phyloP scores from a whole-genome alignment of 53 echinoderm and acorn worm species.

The Henricia sp. region DNA sequence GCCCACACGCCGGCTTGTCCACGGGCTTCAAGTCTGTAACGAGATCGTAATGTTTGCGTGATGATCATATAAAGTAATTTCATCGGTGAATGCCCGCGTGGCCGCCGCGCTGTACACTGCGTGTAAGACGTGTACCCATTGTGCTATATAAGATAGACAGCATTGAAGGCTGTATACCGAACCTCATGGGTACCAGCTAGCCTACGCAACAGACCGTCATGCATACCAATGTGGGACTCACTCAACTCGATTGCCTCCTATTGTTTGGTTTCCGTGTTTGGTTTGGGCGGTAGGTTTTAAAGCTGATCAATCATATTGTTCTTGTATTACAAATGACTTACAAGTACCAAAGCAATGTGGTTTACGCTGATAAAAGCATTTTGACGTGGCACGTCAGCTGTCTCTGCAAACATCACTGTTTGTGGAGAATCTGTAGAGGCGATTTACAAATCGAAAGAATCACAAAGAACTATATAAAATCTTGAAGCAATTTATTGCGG shows the following conservation, averaged over 20 bases:
- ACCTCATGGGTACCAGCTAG: conserved; percentile 41
- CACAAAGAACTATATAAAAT: neutral
- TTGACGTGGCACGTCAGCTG: neutral
- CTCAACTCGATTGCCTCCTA: conserved; percentile 55
- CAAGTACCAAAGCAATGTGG: conserved; percentile 6
- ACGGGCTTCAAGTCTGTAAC: conserved; percentile 59
- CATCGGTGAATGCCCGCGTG: conserved; percentile 69
- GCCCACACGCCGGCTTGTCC: conserved; percentile 53
- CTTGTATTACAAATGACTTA: conserved; percentile 42
- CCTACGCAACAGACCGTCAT: neutral
- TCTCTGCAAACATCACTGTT: conserved; percentile 26
- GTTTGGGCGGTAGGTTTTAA: conserved; percentile 37
- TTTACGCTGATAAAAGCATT: conserved; percentile 37
- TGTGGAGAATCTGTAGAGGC: neutral
- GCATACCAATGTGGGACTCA: conserved; percentile 38
- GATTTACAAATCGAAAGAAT: neutral
- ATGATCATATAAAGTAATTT: conserved; percentile 58
- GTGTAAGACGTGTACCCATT: too few species aligned
- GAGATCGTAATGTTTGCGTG: conserved; percentile 63
- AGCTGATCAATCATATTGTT: conserved; percentile 38
- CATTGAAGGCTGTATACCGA: neutral
- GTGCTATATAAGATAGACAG: conserved; percentile 44
- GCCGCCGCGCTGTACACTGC: conserved; percentile 33
- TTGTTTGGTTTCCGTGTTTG: conserved; percentile 54
- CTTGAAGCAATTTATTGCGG: neutral